phyloP scores from a whole-genome alignment of 2,888 invertebrate genomes.

The Drosophila stalkeri region DNA sequence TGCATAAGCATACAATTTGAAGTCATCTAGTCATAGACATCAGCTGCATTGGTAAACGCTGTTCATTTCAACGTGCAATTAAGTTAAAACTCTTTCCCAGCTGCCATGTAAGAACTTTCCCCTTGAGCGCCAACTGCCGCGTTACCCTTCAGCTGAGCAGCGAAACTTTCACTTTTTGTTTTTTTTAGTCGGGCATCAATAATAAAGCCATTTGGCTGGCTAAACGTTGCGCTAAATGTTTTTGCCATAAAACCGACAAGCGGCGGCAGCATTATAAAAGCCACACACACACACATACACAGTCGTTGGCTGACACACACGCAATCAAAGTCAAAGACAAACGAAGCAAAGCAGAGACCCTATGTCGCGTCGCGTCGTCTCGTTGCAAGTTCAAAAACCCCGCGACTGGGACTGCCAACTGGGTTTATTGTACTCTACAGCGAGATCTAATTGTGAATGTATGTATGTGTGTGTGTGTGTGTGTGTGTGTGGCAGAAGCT shows the following conservation, averaged over 20 bases:
- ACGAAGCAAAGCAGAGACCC: slow-evolving; percentile 45
- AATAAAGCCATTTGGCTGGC: slow-evolving; percentile 73
- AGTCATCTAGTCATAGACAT: neutral
- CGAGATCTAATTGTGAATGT: slow-evolving; percentile 63
- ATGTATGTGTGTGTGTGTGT: slow-evolving; percentile 27
- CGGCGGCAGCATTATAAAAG: slow-evolving; percentile 61
- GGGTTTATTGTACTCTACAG: slow-evolving; percentile 75
- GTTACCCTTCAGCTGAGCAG: slow-evolving; percentile 8
- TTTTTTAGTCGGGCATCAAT: slow-evolving; percentile 51
- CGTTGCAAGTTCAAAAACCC: slow-evolving; percentile 75
- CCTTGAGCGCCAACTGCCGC: neutral
- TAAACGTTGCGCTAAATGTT: slow-evolving; percentile 71
- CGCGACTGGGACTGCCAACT: slow-evolving; percentile 62
- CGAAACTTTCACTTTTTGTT: slow-evolving; percentile 60
- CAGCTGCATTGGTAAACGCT: neutral
- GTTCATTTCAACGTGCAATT: neutral
- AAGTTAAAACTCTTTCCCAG: neutral
- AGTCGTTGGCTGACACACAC: slow-evolving; percentile 17
- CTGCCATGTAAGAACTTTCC: slow-evolving; percentile 3
- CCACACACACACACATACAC: slow-evolving; percentile 23
- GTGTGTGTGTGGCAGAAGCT: slow-evolving; percentile 17
- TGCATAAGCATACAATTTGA: neutral
- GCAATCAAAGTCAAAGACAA: slow-evolving; percentile 56
- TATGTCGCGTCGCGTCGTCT: slow-evolving; percentile 43
- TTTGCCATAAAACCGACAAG: slow-evolving; percentile 62